phyloP scores from a whole-genome alignment of 1,140 invertebrate genomes.

The Armadillidium nasatum region DNA sequence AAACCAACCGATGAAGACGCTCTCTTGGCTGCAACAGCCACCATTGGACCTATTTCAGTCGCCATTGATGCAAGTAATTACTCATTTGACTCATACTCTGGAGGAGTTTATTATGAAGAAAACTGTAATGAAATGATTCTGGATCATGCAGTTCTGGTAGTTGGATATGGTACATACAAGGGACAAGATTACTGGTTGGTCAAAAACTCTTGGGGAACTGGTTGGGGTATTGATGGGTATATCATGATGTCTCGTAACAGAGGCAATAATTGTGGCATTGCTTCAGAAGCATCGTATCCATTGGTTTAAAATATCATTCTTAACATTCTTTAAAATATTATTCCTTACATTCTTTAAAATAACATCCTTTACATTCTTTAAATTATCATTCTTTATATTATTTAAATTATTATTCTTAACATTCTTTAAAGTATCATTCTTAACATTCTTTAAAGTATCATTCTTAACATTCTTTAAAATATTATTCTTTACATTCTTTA shows the following conservation, averaged over 20 bases:
- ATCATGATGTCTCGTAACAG: constrained; percentile 56
- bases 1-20: constrained; percentile 63
- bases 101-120: too few relatives aligned
- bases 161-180: constrained; percentile 48
- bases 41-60: constrained; percentile 70
- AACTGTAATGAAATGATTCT: constrained; percentile 48
- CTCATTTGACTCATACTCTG: constrained; percentile 71
- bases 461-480: too few relatives aligned
- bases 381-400: too few relatives aligned
- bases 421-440: too few relatives aligned
- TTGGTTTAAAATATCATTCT: too few relatives aligned
- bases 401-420: too few relatives aligned
- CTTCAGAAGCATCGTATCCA: constrained; percentile 41
- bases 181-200: constrained; percentile 57
- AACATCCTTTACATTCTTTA: too few relatives aligned
- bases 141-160: constrained; percentile 49
- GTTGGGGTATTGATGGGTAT: constrained; percentile 58
- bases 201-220: constrained; percentile 53
- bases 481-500: too few relatives aligned
- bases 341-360: too few relatives aligned
- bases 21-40: constrained; percentile 74
- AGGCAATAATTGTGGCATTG: constrained; percentile 49
- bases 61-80: constrained; percentile 86
- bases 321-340: too few relatives aligned
- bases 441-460: too few relatives aligned